phyloP scores from a whole-genome alignment of 1,140 invertebrate genomes.

The Drosophila parvula region DNA sequence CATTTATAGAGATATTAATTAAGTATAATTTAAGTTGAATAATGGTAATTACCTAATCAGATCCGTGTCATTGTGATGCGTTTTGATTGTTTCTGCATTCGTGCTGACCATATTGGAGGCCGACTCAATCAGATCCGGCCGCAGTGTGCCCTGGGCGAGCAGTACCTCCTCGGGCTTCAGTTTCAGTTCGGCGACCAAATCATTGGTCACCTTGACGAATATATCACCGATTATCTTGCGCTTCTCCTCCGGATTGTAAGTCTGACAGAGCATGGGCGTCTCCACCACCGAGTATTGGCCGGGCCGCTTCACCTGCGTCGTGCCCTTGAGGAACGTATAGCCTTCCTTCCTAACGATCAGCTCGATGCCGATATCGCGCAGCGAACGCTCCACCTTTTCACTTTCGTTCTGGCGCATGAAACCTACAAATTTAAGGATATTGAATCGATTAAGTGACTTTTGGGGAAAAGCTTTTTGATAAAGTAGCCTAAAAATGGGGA shows the following conservation, averaged over 20 bases:
- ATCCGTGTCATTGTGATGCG: slow-evolving; percentile 99
- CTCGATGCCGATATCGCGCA: slow-evolving; percentile 94
- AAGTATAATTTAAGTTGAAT: neutral
- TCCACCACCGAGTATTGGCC: slow-evolving; percentile 86
- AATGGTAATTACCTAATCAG: slow-evolving; percentile 88
- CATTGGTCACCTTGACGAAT: slow-evolving; percentile 95
- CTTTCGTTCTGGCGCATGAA: slow-evolving; percentile 99
- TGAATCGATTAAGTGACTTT: neutral
- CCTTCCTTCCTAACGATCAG: slow-evolving; percentile 92
- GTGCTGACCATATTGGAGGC: slow-evolving; percentile 94
- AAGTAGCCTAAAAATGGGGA: neutral
- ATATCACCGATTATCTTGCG: slow-evolving; percentile 99
- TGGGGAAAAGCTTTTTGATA: neutral
- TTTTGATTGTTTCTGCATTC: slow-evolving; percentile 98
- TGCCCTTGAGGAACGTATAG: slow-evolving; percentile 91
- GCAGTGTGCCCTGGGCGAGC: slow-evolving; percentile 95
- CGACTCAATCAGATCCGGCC: slow-evolving; percentile 99
- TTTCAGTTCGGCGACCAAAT: slow-evolving; percentile 92
- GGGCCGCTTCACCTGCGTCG: slow-evolving; percentile 88
- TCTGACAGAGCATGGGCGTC: slow-evolving; percentile 94
- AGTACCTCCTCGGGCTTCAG: slow-evolving; percentile 93
- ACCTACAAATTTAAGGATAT: slow-evolving; percentile 84
- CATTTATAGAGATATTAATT: neutral
- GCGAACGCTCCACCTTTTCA: slow-evolving; percentile 92
- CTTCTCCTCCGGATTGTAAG: slow-evolving; percentile 97